phyloP scores from a whole-genome alignment of 2,888 invertebrate genomes.

The Nephrotoma appendiculata region DNA sequence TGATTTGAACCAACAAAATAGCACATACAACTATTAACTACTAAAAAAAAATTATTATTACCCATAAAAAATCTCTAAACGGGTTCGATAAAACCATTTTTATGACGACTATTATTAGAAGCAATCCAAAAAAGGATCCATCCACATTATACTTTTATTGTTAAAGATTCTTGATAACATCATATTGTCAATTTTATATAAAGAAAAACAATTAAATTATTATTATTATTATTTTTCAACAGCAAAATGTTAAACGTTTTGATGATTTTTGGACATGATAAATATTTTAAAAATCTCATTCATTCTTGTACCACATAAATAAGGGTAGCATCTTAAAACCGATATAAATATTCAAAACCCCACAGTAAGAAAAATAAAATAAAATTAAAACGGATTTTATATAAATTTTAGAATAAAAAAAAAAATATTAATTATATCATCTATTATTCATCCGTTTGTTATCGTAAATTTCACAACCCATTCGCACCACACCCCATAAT shows the following conservation, averaged over 20 bases:
- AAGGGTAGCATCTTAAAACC: not conserved
- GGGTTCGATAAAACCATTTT: not conserved
- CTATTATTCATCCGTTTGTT: not conserved
- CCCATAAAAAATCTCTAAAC: not conserved
- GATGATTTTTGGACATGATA: not conserved
- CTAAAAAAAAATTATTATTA: not conserved
- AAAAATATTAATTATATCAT: not conserved
- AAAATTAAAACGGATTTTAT: not conserved
- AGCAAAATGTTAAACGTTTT: not conserved
- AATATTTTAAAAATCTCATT: not conserved
- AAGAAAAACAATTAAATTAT: not conserved
- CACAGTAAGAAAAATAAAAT: not conserved
- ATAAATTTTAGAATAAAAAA: not conserved
- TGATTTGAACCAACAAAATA: not conserved
- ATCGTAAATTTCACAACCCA: not conserved
- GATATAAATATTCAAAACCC: not conserved
- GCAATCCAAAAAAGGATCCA: too few species aligned
- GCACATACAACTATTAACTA: not conserved
- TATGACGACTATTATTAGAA: not conserved
- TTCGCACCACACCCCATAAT: not conserved
- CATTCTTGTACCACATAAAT: not conserved
- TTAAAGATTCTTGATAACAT: too few species aligned
- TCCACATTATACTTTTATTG: too few species aligned
- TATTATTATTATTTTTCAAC: not conserved
- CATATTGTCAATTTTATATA: not conserved